These are phyloP conservation scores for Heliconius himera DNA, from an alignment of 1,140 invertebrate genomes.

Conservation along the genomic window DNA sequence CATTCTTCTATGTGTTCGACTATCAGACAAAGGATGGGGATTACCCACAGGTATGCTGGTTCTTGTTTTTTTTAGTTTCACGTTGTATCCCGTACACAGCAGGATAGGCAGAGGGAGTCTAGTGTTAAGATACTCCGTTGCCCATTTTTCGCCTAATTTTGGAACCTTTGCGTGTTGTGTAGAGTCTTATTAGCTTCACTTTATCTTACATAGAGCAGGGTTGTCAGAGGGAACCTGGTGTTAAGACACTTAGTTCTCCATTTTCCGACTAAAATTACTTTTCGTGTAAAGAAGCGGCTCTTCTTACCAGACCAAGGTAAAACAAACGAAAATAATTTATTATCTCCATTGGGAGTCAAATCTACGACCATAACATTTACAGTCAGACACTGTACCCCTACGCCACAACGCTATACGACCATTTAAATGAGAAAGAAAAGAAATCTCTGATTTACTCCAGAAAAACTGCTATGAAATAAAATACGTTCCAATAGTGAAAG, in stretches of 20 bases:
- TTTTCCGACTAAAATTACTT: too few species aligned
- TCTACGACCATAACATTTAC: not conserved
- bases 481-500: conserved; percentile 20
- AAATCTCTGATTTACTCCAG: not conserved
- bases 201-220: not conserved
- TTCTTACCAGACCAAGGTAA: too few species aligned
- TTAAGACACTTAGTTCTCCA: not conserved
- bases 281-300: too few species aligned
- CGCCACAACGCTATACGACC: too few species aligned
- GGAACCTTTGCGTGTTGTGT: too few species aligned
- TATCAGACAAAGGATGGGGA: conserved; percentile 96
- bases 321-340: too few species aligned
- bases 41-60: conserved; percentile 88
- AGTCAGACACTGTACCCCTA: too few species aligned
- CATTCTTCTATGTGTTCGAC: conserved; percentile 96
- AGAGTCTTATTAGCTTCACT: not conserved
- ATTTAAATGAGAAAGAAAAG: not conserved
- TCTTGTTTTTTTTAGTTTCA: not conserved
- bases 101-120: too few species aligned
- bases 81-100: too few species aligned
- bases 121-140: too few species aligned
- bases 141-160: too few species aligned
- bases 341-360: not conserved
- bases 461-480: conserved; percentile 12
- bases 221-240: not conserved